Evolutionary conservation across 2,797 vertebrate genomes (phyloP).

Genomic region (Harpagifer antarcticus): DNA sequence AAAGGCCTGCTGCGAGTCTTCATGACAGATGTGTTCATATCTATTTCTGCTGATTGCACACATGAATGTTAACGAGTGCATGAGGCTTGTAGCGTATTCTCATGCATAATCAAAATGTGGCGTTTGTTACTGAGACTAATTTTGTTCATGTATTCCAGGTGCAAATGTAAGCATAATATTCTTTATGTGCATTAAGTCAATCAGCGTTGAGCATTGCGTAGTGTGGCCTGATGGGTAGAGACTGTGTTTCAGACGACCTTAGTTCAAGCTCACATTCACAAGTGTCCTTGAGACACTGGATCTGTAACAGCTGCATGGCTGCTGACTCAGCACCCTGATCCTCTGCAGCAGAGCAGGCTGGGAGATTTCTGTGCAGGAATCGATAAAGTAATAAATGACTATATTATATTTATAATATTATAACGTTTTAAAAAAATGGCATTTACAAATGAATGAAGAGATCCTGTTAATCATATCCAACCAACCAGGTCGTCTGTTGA

Average conservation of each 20-base stretch:
- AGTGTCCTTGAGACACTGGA: slow-evolving; percentile 73
- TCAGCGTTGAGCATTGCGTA: slow-evolving; percentile 20
- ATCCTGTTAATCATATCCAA: slow-evolving; percentile 20
- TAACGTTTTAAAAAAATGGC: slow-evolving; percentile 35
- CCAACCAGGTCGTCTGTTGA: slow-evolving; percentile 22
- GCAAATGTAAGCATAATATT: slow-evolving; percentile 19
- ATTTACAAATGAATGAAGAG: slow-evolving; percentile 27
- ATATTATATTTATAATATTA: slow-evolving; percentile 21
- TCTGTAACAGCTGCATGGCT: slow-evolving; percentile 46
- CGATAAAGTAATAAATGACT: slow-evolving; percentile 34
- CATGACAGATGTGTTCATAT: slow-evolving; percentile 44
- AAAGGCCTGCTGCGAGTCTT: slow-evolving; percentile 43
- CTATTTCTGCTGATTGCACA: slow-evolving; percentile 48
- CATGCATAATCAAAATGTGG: slow-evolving; percentile 52
- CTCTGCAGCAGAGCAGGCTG: slow-evolving; percentile 29
- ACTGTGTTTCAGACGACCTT: slow-evolving; percentile 20
- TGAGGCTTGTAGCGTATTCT: slow-evolving; percentile 54
- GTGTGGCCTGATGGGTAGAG: slow-evolving; percentile 25
- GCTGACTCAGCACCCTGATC: slow-evolving; percentile 41
- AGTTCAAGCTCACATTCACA: slow-evolving; percentile 11
- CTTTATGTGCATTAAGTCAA: slow-evolving; percentile 37
- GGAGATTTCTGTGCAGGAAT: slow-evolving; percentile 34
- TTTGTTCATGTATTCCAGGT: slow-evolving; percentile 44
- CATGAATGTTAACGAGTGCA: slow-evolving; percentile 62
- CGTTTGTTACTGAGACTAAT: slow-evolving; percentile 44